These are phyloP conservation scores for Buteo buteo DNA, from an alignment of 2,113 vertebrate genomes.

Conservation along the genomic window DNA sequence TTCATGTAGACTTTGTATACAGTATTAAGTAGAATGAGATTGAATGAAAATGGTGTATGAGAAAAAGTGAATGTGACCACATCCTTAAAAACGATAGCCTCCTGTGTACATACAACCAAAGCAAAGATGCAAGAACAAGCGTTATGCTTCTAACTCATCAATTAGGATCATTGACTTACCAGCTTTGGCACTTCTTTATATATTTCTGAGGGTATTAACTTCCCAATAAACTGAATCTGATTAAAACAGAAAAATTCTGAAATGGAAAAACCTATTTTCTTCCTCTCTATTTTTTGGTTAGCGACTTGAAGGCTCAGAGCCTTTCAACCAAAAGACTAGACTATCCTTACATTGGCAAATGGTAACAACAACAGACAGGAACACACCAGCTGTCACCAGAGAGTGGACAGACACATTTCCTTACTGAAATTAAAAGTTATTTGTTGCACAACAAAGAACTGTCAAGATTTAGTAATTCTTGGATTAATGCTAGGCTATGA, in stretches of 20 bases:
- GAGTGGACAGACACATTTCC: background rate
- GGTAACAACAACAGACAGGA: background rate
- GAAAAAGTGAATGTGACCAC: background rate
- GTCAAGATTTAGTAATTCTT: background rate
- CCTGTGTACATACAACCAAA: background rate
- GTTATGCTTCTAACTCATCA: background rate
- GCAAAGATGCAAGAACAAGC: background rate
- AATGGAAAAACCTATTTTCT: background rate
- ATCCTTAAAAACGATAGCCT: background rate
- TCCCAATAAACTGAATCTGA: background rate
- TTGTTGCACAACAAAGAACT: background rate
- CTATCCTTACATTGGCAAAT: background rate
- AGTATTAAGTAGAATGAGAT: background rate
- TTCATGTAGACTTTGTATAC: background rate
- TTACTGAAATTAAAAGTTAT: background rate
- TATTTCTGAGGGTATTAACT: background rate
- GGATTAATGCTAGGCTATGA: background rate
- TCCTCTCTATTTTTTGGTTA: background rate
- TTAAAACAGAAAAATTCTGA: background rate
- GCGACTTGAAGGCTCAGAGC: background rate
- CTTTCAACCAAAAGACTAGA: background rate
- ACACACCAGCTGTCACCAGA: background rate
- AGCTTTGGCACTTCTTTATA: background rate
- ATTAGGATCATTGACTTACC: background rate
- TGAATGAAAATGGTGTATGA: background rate